Percentiles rank a stretch among this genome's conserved stretches.
These are phyloP conservation scores for Leptoclinus maculatus DNA, from an alignment of 2,797 vertebrate species.

Conservation along the genomic window DNA sequence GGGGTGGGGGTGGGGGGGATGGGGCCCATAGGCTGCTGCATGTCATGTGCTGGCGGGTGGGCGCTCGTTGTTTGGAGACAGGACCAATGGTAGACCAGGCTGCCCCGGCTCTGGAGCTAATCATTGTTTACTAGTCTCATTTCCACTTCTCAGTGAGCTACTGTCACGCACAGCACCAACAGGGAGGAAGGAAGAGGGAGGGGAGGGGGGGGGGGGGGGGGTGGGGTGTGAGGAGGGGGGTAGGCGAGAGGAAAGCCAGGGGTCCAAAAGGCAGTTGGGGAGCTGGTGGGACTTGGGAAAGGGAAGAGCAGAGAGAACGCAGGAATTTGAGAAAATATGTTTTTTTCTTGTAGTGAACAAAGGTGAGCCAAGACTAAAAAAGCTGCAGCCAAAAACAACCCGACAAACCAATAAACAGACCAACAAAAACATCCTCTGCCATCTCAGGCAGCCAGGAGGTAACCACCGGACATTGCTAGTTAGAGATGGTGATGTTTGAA, in stretches of 20 bases:
- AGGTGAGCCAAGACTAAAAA: conserved; percentile 46
- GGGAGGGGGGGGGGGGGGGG: conserved; percentile 3
- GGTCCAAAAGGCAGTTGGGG: conserved; percentile 74
- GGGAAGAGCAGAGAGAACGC: conserved; percentile 45
- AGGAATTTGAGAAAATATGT: conserved; percentile 35
- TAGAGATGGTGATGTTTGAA: conserved; percentile 64
- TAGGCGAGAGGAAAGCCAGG: conserved; percentile 59
- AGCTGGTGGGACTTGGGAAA: conserved; percentile 68
- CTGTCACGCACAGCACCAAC: conserved; percentile 87
- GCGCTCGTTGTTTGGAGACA: conserved; percentile 70
- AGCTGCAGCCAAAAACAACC: conserved; percentile 56
- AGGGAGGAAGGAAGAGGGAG: conserved; percentile 71
- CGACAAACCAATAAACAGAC: conserved; percentile 64
- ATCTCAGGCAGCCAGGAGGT: conserved; percentile 48
- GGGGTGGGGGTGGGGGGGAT: conserved; percentile 17
- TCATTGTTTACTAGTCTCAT: conserved; percentile 90
- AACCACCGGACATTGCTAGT: conserved; percentile 71
- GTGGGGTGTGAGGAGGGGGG: conserved; percentile 34
- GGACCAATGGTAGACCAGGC: conserved; percentile 79
- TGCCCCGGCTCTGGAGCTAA: conserved; percentile 86
- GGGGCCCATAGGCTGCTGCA: conserved; percentile 59
- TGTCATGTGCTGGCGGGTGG: conserved; percentile 76
- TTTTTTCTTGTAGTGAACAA: conserved; percentile 27
- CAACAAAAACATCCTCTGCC: conserved; percentile 69
- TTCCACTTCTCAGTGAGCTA: conserved; percentile 90